A percentile compares a stretch with the other conserved stretches of the same genome.
Conservation (phyloP, 2,113 vertebrate genomes). For the Monopterus albus region DNA sequence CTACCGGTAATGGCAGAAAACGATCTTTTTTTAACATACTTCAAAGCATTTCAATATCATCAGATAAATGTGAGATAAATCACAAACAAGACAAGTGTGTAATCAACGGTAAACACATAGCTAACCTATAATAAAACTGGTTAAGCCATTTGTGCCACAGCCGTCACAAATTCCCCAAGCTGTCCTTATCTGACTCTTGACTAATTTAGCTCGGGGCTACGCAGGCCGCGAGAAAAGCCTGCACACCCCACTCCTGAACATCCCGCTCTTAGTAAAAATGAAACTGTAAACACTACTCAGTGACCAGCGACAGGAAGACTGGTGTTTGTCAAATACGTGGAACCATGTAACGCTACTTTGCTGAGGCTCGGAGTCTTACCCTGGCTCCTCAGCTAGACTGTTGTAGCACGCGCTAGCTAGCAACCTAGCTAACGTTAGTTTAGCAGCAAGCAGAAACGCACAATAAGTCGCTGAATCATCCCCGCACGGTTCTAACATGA, state of each 20-base stretch:
- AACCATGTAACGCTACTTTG: conserved; percentile 11
- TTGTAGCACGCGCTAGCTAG: conserved; percentile 74
- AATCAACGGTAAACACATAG: background rate
- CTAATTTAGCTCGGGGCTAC: conserved; percentile 78
- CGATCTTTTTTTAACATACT: conserved; percentile 20
- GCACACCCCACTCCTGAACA: conserved; percentile 33
- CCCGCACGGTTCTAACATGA: conserved; percentile 73
- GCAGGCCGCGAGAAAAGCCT: conserved; percentile 67
- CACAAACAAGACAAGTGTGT: background rate
- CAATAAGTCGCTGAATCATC: conserved; percentile 85
- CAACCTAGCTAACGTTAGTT: conserved; percentile 64
- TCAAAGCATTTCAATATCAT: conserved; percentile 6
- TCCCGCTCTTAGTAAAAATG: conserved; percentile 7
- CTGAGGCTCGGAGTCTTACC: conserved; percentile 26
- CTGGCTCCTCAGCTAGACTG: conserved; percentile 39
- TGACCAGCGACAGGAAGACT: background rate
- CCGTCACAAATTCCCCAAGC: conserved; percentile 51
- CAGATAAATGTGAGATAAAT: too few species aligned
- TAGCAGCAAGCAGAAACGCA: conserved; percentile 71
- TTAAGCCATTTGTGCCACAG: conserved; percentile 6
- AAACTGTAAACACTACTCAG: conserved; percentile 22
- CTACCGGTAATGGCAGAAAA: conserved; percentile 56
- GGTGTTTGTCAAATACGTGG: conserved; percentile 25
- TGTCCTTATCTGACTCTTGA: conserved; percentile 56
- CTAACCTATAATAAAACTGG: background rate